Percentiles rank a stretch among this genome's conserved stretches.
phyloP scores from a whole-genome alignment of 2,113 vertebrate species.

The Centropristis striata region DNA sequence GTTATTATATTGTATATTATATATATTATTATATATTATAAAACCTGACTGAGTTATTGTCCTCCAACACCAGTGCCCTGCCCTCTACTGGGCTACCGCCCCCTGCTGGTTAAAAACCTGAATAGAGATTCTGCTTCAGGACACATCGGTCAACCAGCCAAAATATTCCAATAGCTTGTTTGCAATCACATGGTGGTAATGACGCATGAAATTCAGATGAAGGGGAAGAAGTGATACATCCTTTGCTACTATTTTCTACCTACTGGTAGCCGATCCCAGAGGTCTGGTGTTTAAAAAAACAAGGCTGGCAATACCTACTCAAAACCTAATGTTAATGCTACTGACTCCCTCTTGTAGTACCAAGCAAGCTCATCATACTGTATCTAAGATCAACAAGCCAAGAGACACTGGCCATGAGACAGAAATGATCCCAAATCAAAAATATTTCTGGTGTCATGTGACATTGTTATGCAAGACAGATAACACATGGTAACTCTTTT shows the following conservation, averaged over 20 bases:
- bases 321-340: no score
- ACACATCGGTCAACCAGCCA: neutral
- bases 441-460: neutral
- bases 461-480: neutral
- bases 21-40: no score
- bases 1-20: no score
- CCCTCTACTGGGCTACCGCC: neutral
- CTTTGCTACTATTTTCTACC: no score
- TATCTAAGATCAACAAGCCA: neutral
- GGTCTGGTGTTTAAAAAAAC: no score
- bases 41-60: neutral
- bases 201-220: no score
- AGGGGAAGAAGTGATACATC: no score
- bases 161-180: neutral
- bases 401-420: neutral
- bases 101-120: neutral
- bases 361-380: neutral
- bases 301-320: no score
- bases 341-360: neutral
- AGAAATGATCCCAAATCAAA: neutral
- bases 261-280: no score
- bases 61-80: neutral
- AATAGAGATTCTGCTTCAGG: neutral
- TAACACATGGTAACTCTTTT: neutral
- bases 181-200: no score